phyloP scores from a whole-genome alignment of 2,113 vertebrate species.

The Paralichthys olivaceus region DNA sequence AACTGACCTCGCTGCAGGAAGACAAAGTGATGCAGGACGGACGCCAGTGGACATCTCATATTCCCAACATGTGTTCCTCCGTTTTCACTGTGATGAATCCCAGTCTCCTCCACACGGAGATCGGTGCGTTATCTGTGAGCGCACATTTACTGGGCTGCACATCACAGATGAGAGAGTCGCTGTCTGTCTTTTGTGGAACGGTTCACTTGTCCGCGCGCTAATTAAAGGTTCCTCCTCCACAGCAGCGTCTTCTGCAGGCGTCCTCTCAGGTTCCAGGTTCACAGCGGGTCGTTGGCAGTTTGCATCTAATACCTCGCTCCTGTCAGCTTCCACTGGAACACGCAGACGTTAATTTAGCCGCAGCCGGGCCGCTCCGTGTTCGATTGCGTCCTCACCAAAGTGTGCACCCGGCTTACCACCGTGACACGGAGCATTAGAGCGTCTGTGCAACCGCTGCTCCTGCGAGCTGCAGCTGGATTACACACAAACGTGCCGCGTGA shows the following conservation, averaged over 20 bases:
- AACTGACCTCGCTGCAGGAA: slow-evolving; percentile 15
- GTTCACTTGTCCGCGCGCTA: not conserved
- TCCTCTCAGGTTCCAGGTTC: slow-evolving; percentile 23
- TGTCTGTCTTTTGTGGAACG: not conserved
- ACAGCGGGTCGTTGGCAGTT: slow-evolving; percentile 21
- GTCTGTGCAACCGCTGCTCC: slow-evolving; percentile 20
- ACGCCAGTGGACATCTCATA: not conserved
- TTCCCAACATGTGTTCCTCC: not conserved
- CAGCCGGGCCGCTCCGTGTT: slow-evolving; percentile 43
- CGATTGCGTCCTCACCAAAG: not conserved
- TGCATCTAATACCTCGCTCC: slow-evolving; percentile 6
- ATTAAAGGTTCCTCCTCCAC: not conserved
- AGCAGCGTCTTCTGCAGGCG: slow-evolving; percentile 20
- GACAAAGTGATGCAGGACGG: not conserved
- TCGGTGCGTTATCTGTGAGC: too few species aligned
- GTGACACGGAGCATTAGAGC: not conserved
- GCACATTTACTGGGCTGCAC: too few species aligned
- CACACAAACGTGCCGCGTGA: too few species aligned
- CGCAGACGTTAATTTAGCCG: slow-evolving; percentile 48
- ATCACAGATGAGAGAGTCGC: too few species aligned
- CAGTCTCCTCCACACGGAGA: too few species aligned
- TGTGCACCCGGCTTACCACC: not conserved
- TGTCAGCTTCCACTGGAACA: slow-evolving; percentile 24
- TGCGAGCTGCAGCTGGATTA: slow-evolving; percentile 24
- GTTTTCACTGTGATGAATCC: not conserved